Conservation (phyloP, 1,140 invertebrate genomes). For the Drosophila pandora region DNA sequence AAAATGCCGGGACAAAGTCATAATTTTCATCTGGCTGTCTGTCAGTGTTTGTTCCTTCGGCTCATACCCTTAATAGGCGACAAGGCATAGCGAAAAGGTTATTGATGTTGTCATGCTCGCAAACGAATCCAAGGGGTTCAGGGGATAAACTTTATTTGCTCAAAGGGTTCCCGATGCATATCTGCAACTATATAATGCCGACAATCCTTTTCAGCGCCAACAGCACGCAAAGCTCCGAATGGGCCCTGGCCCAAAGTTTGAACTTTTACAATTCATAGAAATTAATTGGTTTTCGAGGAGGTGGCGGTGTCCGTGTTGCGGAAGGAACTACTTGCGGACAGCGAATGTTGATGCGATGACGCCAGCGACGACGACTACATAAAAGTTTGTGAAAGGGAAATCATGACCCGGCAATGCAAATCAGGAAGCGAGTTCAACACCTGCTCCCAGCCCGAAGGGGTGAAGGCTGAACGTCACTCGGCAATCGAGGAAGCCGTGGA, state of each 20-base stretch:
- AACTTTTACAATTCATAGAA: conserved; percentile 75
- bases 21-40: conserved; percentile 53
- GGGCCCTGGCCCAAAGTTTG: conserved; percentile 61
- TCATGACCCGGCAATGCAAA: conserved; percentile 60
- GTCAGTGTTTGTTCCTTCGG: conserved; percentile 32
- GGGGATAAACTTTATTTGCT: neutral
- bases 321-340: conserved; percentile 77
- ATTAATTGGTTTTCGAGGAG: conserved; percentile 74
- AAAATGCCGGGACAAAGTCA: conserved; percentile 55
- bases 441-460: conserved; percentile 47
- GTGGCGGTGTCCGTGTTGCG: conserved; percentile 47
- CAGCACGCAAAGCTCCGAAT: conserved; percentile 47
- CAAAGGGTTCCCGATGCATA: neutral
- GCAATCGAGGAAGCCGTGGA: conserved; percentile 14
- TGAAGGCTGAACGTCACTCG: conserved; percentile 14
- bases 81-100: neutral
- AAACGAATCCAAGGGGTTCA: neutral
- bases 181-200: neutral
- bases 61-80: conserved; percentile 16
- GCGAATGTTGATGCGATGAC: conserved; percentile 57
- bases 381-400: conserved; percentile 47
- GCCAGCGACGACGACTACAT: conserved; percentile 50
- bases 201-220: conserved; percentile 42
- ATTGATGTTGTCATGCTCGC: conserved; percentile 7
- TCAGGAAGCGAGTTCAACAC: conserved; percentile 71